phyloP scores from a whole-genome alignment of 2,888 invertebrate genomes.

The Glaucopsyche alexis region DNA sequence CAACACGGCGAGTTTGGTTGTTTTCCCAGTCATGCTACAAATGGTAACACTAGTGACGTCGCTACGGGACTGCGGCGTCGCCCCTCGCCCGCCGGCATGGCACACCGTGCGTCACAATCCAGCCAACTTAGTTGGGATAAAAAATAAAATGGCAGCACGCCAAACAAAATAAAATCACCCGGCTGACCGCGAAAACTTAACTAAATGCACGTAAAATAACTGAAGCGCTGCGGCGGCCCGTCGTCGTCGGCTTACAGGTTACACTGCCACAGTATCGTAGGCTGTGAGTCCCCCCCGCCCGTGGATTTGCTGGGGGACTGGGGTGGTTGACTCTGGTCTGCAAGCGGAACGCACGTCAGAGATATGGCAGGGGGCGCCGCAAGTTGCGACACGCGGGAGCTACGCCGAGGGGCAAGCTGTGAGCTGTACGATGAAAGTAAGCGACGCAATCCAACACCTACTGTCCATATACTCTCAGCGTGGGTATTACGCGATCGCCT shows the following conservation, averaged over 20 bases:
- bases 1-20: neutral
- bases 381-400: neutral
- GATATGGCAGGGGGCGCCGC: neutral
- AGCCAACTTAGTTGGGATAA: constrained; percentile 75
- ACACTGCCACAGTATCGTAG: constrained; percentile 99
- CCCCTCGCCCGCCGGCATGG: constrained; percentile 54
- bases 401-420: constrained; percentile 9
- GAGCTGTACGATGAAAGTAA: neutral
- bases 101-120: constrained; percentile 61
- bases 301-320: constrained; percentile 87
- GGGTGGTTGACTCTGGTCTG: constrained; percentile 93
- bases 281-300: constrained; percentile 95
- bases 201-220: constrained; percentile 29
- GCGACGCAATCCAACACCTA: constrained; percentile 12
- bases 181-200: constrained; percentile 50
- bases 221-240: constrained; percentile 37
- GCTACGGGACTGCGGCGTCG: constrained; percentile 50
- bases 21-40: constrained; percentile 41
- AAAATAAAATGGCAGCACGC: constrained; percentile 63
- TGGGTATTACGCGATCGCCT: no score
- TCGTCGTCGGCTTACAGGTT: constrained; percentile 85
- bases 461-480: no score
- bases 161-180: constrained; percentile 48
- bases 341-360: constrained; percentile 26
- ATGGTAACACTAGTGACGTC: constrained; percentile 68